Evolutionary conservation across 2,113 vertebrate genomes (phyloP), one percentile per base, ranked within the genome.

Genomic region (Notothenia rossii): DNA sequence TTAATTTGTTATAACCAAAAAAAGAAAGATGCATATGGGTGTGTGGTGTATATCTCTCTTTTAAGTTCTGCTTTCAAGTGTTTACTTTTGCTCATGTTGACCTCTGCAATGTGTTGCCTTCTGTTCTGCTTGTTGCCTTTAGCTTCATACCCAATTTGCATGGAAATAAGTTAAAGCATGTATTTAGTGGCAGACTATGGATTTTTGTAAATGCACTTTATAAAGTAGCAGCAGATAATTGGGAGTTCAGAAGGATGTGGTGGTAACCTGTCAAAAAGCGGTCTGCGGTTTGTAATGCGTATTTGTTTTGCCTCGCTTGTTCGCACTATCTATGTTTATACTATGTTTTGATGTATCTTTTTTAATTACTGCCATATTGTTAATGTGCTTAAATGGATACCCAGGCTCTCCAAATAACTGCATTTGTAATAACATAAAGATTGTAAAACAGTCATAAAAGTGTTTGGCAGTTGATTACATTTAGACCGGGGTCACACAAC

Each of bases 401-500:
- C 18, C 17, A 10, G 7, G 5, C 12, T 58, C 11, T 46, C 14
- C n/a, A 69, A 22, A 36, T 33, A 73, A 15, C 53, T 33, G 20
- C n/a, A 40, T 45, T n/a, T 68, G 3, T 46, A 15, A 18, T 40
- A 40, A 40, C 36, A 22, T 68, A 9, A 14, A n/a, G 46, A 13
- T 17, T 40, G 14, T 45, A 50, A 70, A 64, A 74, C 22, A 65
- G 33, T 48, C 14, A 51, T 11, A 17, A 40, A 3, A 18, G 10
- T 70, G 15, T 40, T 66, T 69, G 51, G 66, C 25, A 46, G 40
- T 11, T 18, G 15, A 62, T n/a, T n/a, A 4, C 33, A 22, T 50
- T 55, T 40, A 7, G 36, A 55, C 15, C 2, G 10, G 61, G 73
- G 74, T 85, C 73, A 77, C 15, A 25, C 36, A 18, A 75, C 84